Evolutionary conservation across 2,113 vertebrate species (phyloP).

Genomic region (Silurus glanis): DNA sequence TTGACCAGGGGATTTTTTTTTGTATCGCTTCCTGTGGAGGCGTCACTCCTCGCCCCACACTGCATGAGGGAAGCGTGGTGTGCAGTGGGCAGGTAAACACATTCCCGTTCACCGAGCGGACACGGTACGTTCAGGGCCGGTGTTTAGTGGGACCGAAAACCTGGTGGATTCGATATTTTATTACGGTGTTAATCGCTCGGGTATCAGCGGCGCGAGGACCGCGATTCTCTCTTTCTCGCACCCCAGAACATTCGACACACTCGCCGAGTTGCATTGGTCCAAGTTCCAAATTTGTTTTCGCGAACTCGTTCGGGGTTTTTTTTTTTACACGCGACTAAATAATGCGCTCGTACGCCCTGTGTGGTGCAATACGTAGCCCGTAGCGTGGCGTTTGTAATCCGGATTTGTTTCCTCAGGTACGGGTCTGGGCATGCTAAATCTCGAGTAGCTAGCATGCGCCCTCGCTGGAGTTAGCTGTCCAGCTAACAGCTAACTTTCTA

Average conservation of each 20-base stretch:
- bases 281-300: not conserved
- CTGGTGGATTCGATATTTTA: not conserved
- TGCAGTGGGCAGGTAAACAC: slow-evolving; percentile 52
- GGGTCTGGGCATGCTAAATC: not conserved
- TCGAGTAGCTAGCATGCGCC: not conserved
- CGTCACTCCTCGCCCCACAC: slow-evolving; percentile 16
- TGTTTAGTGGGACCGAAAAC: not conserved
- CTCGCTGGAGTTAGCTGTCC: not conserved
- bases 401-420: slow-evolving; percentile 6
- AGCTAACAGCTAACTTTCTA: not conserved
- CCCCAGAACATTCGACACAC: not conserved
- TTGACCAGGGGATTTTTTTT: not conserved
- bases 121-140: slow-evolving; percentile 28
- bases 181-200: too few species aligned
- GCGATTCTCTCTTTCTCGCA: too few species aligned
- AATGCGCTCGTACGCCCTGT: too few species aligned
- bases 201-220: too few species aligned
- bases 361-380: not conserved
- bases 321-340: not conserved
- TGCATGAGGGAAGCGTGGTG: slow-evolving; percentile 50
- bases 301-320: too few species aligned
- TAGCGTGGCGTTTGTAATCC: not conserved
- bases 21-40: not conserved
- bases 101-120: slow-evolving; percentile 42
- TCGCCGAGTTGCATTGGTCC: not conserved